Percentiles rank a stretch among this genome's conserved stretches.
phyloP scores from a whole-genome alignment of 2,797 vertebrate genomes.

The Prunella strophiata region DNA sequence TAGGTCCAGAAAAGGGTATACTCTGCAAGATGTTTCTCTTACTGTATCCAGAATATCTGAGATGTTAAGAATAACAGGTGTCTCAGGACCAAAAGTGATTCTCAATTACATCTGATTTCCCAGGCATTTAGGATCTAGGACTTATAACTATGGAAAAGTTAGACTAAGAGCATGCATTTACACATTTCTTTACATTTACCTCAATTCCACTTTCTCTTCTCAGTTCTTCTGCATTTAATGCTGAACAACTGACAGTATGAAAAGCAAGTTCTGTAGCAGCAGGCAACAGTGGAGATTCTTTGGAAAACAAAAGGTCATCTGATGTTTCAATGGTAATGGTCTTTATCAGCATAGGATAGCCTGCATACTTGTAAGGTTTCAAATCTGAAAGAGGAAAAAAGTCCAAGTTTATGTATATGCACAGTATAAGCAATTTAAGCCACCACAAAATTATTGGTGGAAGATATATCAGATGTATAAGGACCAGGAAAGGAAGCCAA shows the following conservation, averaged over 20 bases:
- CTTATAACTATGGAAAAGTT: not conserved
- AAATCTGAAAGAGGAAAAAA: conserved; percentile 81
- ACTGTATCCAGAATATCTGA: not conserved
- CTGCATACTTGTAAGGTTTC: conserved; percentile 97
- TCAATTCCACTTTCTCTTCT: conserved; percentile 97
- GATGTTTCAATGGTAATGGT: conserved; percentile 97
- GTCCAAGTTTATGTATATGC: not conserved
- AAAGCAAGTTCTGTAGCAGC: conserved; percentile 93
- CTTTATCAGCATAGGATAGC: conserved; percentile 98
- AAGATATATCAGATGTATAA: not conserved
- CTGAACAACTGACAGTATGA: conserved; percentile 97
- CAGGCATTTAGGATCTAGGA: not conserved
- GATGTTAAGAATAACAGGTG: not conserved
- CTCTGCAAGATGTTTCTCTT: not conserved
- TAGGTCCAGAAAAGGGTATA: not conserved
- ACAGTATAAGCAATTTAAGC: not conserved
- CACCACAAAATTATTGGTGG: not conserved
- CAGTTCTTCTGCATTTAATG: conserved; percentile 96
- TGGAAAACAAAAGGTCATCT: conserved; percentile 93
- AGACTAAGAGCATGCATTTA: not conserved
- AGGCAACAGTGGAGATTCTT: conserved; percentile 91
- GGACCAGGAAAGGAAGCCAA: not conserved
- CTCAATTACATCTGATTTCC: not conserved
- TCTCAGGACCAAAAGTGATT: not conserved
- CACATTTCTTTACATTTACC: conserved; percentile 72